Conservation (phyloP, 2,888 invertebrate species). For the Drosophila pegasa region DNA sequence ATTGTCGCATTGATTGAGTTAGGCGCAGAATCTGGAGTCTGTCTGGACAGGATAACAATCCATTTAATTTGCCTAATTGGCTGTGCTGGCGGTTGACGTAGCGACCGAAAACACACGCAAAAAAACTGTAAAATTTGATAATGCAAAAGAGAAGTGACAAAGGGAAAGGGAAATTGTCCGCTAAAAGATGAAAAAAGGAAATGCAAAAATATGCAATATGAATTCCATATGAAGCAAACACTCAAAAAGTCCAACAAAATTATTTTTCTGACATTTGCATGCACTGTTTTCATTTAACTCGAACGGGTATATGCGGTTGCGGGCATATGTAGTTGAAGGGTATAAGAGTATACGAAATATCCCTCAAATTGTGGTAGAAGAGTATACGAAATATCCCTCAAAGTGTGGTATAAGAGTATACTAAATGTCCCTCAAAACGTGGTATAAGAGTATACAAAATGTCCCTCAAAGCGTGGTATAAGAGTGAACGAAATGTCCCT, state of each 20-base stretch:
- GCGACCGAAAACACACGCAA: constrained; percentile 40
- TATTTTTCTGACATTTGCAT: constrained; percentile 47
- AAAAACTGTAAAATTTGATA: constrained; percentile 33
- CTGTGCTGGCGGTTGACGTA: constrained; percentile 73
- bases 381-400: neutral
- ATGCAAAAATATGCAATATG: constrained; percentile 42
- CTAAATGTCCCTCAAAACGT: no score
- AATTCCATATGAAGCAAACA: constrained; percentile 31
- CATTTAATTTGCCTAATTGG: constrained; percentile 79
- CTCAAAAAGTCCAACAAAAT: constrained; percentile 41
- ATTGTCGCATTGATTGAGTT: constrained; percentile 71
- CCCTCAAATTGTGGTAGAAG: neutral
- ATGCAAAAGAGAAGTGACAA: constrained; percentile 20
- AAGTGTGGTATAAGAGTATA: neutral
- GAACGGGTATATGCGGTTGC: neutral
- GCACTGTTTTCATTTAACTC: neutral
- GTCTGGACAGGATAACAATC: constrained; percentile 75
- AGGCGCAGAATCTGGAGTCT: constrained; percentile 29
- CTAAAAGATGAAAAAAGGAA: constrained; percentile 12
- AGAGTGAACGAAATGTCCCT: neutral
- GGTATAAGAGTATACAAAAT: neutral
- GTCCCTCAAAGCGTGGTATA: neutral
- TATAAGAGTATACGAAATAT: no score
- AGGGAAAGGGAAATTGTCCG: constrained; percentile 15
- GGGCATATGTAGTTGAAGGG: neutral